Evolutionary conservation across 2,888 invertebrate species (phyloP).

Genomic region (Agapetus fuscipes): DNA sequence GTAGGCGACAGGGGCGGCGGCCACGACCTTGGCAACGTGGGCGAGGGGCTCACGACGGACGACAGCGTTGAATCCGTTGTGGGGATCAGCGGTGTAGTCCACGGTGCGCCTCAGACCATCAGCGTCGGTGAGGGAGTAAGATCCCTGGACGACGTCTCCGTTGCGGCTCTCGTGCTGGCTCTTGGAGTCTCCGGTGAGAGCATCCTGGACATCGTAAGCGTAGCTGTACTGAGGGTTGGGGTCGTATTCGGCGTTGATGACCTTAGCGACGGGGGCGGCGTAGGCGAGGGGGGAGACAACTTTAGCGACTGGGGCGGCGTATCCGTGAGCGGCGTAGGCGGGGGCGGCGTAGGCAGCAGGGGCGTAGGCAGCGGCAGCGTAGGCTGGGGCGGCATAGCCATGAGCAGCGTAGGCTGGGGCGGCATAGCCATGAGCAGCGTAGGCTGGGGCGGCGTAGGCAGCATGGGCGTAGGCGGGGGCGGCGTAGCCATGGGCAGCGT

Average conservation of each 20-base stretch:
- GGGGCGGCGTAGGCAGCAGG: constrained; percentile 45
- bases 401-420: constrained; percentile 24
- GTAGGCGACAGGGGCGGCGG: constrained; percentile 23
- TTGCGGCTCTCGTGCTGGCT: constrained; percentile 39
- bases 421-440: constrained; percentile 5
- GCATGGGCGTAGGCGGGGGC: constrained; percentile 13
- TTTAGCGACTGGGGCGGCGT: constrained; percentile 39
- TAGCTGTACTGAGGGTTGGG: constrained; percentile 39
- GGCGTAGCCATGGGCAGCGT: constrained; percentile 3
- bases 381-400: constrained; percentile 51
- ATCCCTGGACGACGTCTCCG: constrained; percentile 42
- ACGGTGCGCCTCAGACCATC: constrained; percentile 35
- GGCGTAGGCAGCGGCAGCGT: constrained; percentile 32
- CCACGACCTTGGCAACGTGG: constrained; percentile 5
- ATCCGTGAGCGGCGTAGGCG: constrained; percentile 51
- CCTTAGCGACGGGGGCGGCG: constrained; percentile 22
- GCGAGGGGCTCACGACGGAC: constrained; percentile 36
- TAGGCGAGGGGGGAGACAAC: constrained; percentile 22
- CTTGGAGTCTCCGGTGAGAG: constrained; percentile 43
- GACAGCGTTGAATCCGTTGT: constrained; percentile 45
- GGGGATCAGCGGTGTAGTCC: constrained; percentile 40
- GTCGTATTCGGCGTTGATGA: constrained; percentile 18
- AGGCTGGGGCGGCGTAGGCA: constrained; percentile 22
- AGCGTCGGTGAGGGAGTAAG: constrained; percentile 31
- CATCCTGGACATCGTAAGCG: constrained; percentile 48